Percentiles rank a stretch among this genome's conserved stretches.
Evolutionary conservation across 2,797 vertebrate species (phyloP).

Genomic region (Rousettus madagascariensis): DNA sequence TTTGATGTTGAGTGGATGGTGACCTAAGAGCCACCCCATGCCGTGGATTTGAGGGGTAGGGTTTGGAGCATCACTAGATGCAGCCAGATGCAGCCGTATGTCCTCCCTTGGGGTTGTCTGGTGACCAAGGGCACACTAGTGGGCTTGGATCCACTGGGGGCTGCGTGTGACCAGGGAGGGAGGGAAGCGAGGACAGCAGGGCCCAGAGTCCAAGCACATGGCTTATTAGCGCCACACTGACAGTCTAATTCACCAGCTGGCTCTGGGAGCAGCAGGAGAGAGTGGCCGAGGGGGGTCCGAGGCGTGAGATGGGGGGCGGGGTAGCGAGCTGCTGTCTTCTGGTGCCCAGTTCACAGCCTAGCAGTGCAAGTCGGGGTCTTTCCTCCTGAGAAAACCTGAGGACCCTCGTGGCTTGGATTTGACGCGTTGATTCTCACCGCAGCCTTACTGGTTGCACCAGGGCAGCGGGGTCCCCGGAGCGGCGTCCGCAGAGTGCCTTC

Average conservation of each 20-base stretch:
- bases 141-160: not conserved
- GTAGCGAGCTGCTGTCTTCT: fast-evolving
- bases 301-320: not conserved
- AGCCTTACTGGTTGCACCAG: not conserved
- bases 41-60: not conserved
- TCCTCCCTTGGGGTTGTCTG: not conserved
- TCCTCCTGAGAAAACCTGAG: not conserved
- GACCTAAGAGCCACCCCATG: not conserved
- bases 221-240: not conserved
- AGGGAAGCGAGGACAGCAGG: not conserved
- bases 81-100: fast-evolving
- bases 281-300: not conserved
- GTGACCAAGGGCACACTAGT: fast-evolving
- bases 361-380: fast-evolving
- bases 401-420: not conserved
- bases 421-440: not conserved
- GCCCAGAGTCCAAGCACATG: not conserved
- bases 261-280: not conserved
- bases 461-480: not conserved
- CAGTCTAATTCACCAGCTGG: not conserved
- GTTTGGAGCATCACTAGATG: not conserved
- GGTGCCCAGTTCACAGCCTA: fast-evolving
- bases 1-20: not conserved
- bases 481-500: not conserved
- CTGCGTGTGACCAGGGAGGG: not conserved